These are phyloP conservation scores for Passer montanus DNA, from an alignment of 2,113 vertebrate genomes.

Conservation along the genomic window DNA sequence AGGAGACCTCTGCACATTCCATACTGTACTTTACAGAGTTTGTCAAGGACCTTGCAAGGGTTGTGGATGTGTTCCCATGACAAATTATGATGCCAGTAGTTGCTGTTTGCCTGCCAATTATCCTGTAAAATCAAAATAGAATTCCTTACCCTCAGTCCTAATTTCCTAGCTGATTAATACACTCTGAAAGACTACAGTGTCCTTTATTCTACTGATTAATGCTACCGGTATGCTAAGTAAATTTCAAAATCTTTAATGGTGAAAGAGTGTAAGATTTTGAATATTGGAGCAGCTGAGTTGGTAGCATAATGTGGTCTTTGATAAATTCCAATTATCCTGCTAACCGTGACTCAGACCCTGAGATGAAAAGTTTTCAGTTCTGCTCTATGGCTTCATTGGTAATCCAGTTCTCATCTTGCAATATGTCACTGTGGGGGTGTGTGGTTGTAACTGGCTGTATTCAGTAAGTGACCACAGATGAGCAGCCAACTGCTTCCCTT, in stretches of 20 bases:
- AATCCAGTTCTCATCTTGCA: not conserved
- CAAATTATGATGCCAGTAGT: not conserved
- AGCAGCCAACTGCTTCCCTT: not conserved
- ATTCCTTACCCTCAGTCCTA: not conserved
- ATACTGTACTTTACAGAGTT: not conserved
- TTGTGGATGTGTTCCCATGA: not conserved
- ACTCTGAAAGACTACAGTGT: not conserved
- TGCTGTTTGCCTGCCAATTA: not conserved
- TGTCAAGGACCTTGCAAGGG: not conserved
- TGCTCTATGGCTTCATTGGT: not conserved
- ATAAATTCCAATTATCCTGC: not conserved
- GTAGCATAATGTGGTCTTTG: not conserved
- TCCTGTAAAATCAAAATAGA: not conserved
- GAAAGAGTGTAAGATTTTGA: not conserved
- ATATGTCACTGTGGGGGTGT: not conserved
- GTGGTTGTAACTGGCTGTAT: not conserved
- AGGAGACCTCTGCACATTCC: not conserved
- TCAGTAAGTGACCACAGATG: not conserved
- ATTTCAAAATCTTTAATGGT: not conserved
- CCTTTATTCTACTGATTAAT: not conserved
- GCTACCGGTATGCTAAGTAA: not conserved
- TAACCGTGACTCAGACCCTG: not conserved
- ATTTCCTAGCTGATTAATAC: not conserved
- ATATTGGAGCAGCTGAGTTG: not conserved
- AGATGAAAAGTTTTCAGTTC: not conserved